Base-by-base conservation (phyloP, 2,888 invertebrate genomes). In the Cecidostiba fungosa region DNA sequence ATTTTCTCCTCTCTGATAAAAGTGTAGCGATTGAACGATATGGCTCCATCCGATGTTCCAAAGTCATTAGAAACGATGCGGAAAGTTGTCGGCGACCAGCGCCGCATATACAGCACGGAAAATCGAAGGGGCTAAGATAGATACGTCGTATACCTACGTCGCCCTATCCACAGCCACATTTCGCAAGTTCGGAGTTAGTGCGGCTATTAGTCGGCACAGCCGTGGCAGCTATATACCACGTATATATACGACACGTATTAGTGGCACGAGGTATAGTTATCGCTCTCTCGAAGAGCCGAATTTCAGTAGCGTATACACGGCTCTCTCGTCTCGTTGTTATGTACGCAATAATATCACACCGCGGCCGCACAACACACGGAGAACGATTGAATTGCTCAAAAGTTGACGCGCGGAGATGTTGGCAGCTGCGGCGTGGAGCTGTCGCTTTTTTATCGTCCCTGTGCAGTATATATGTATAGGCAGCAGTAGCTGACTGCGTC, bases 41-140 rank as follows among this genome's bases (percentile, higher is more conserved):
- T 39, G n/a, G 54, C 77, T 77, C 50, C n/a, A 77, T 59, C 77
- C n/a, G n/a, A n/a, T 77, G 59, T 39, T 50, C 43, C 69, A 79
- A 79, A 74, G 62, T 74, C 62, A 81, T 70, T 80, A 72, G 3
- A 50, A 59, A 26, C 39, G 47, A 66, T 43, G 26, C 47, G 36
- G 29, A 29, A 29, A 43, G 66, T 47, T 47, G 19, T 32, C 8
- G 54, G 26, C 12, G 19, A 10, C 16, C 23, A 19, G 73, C 26
- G 14, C 26, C 6, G 54, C 54, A 59, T n/a, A 59, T 59, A n/a
- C 54, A 59, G 54, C 5, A 32, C 1, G 14, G 36, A n/a, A 74
- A 50, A 66, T 82, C 76, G 82, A 66, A 66, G 76, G 50, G 43
- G 39, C 23, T 29, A 81, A 81, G 81, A 81, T 81, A 62, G 62